Conservation (phyloP, 2,113 vertebrate species). For the Calyptommatus sinebrachiatus region DNA sequence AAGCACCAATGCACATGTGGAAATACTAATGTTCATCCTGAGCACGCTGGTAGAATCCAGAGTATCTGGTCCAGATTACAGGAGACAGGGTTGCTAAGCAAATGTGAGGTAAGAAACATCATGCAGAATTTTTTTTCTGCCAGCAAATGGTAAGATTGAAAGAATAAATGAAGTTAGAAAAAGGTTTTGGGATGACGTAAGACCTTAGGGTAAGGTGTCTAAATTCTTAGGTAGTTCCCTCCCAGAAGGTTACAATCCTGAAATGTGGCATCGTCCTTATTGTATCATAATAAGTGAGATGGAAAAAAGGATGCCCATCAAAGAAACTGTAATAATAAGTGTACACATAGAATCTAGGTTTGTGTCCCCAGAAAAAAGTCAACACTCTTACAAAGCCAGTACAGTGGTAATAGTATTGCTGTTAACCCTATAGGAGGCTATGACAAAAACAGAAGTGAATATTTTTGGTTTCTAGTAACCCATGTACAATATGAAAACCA, state of each 20-base stretch:
- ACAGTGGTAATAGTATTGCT: neutral
- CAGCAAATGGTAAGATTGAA: neutral
- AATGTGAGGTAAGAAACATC: slow-evolving; percentile 78
- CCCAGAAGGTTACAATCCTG: neutral
- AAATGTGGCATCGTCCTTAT: too few relatives aligned
- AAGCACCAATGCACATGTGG: slow-evolving; percentile 89
- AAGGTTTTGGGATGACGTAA: neutral
- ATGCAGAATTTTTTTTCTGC: neutral
- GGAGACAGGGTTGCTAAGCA: slow-evolving; percentile 83
- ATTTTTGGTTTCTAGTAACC: neutral
- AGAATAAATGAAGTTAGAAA: neutral
- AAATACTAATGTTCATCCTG: slow-evolving; percentile 84
- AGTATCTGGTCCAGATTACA: slow-evolving; percentile 89
- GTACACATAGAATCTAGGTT: too few relatives aligned
- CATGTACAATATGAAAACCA: neutral
- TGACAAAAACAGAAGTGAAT: neutral
- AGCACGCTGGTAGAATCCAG: slow-evolving; percentile 88
- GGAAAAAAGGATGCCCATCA: neutral
- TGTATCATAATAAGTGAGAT: neutral
- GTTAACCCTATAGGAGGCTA: neutral
- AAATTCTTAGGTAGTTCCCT: neutral
- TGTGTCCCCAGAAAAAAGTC: neutral
- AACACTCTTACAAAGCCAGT: neutral
- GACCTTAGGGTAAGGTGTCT: neutral
- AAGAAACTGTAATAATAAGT: neutral